Base-by-base conservation (phyloP, 1,140 invertebrate genomes). In the Papilio helenus region DNA sequence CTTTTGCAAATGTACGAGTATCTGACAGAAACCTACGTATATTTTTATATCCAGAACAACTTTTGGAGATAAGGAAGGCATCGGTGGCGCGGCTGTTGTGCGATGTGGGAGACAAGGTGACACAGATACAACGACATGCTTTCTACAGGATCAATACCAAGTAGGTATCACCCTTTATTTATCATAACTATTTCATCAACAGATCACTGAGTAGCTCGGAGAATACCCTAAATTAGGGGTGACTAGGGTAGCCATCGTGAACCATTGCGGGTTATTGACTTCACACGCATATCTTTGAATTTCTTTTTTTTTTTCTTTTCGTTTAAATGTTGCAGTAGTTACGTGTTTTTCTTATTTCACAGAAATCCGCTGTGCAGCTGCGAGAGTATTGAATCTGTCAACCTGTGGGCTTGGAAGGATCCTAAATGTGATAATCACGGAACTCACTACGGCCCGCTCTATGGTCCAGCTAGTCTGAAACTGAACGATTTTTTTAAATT, bases 81-180 rank as follows among this genome's bases (percentile, higher is more conserved):
- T 97, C 96, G 71, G 96, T 99, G 79, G 97, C 98, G 0, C 95
- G 97, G 79, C 91, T 99, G 9, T 92, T 99, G 34, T 99, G 99
- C 89, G 97, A 99, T 86, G 99, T 99, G 86, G 96, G 96, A 7
- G 97, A 98, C 85, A 80, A 83, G 2, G 86, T 92, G 0, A 87
- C 81, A 0, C 23, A 81, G n/a, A 88, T 92, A 18, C 89, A 90
- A 46, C 88, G 86, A 0, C 79, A 72, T 20, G 86, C 89, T 0
- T 92, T 92, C 72, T 81, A 82, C 8, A 84, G 80, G 49, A 55
- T 85, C 55, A 85, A 84, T 20, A 68, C 79, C 34, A 81, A 82
- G 90, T 91, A 81, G 77, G 86, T 81, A 29, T 14, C 23, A 49
- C 18, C n/a, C n/a, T 58, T 61, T 8, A 12, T 5, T 5, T 23